Base-by-base conservation (phyloP, 2,113 vertebrate species). In the Carlito syrichta region DNA sequence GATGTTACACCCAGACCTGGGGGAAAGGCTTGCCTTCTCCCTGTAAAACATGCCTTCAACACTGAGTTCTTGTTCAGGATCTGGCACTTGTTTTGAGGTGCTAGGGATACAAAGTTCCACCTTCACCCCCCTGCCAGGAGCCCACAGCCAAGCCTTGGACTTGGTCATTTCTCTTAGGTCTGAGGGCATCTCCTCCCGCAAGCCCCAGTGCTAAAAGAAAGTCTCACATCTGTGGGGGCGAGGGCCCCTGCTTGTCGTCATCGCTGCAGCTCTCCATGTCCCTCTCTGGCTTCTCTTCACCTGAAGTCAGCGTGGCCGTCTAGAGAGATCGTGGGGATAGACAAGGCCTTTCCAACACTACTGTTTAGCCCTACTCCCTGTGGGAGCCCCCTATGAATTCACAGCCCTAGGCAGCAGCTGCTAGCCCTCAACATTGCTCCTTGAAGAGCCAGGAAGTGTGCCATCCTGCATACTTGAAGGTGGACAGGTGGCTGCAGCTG, bases 261-360 rank as follows among this genome's bases (percentile, higher is more conserved):
- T 99, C 98, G 25, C 89, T 97, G 98, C 98, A 98, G 91, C 97
- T 98, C 0, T 98, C 98, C 54, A 71, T 88, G 8, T 95, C 89
- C 58, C 89, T 97, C 8, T 96, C 91, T 30, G 98, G 92, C 94
- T 99, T 98, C 98, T 99, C 99, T 43, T 98, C 98, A 0, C 95
- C 96, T 0, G 99, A 99, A 4, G 99, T 98, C 96, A 99, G 98
- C 0, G 99, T 99, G 94, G 99, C 98, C 0, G 98, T 99, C 99
- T 99, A 96, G 10, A 83, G 89, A 82, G 63, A 20, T 17, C 23
- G 25, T 0, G 11, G 84, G 54, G 38, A 48, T n/a, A 7, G 50
- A 93, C 38, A 83, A 48, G 76, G 40, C 45, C 66, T 38, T 22
- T 6, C 62, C 38, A 79, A 48, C 23, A 93, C 71, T 63, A 87